Conservation (phyloP, 2,888 invertebrate genomes). For the Nymphalis c-album region DNA sequence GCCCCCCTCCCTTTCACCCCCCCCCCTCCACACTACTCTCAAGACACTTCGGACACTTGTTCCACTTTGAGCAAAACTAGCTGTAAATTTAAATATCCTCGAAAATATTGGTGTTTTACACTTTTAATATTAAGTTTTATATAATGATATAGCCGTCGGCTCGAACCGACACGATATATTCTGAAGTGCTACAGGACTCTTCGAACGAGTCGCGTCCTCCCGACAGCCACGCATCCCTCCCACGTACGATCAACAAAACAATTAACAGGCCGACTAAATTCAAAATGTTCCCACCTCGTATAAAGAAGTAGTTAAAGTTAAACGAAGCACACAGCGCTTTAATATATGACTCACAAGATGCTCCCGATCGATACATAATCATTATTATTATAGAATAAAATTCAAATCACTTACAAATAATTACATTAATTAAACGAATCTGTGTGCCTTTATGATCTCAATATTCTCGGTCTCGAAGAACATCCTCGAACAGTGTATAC, state of each 20-base stretch:
- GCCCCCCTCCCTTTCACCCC: slow-evolving; percentile 59
- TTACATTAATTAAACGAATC: slow-evolving; percentile 59
- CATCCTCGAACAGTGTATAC: slow-evolving; percentile 49
- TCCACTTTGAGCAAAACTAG: slow-evolving; percentile 56
- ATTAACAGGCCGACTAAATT: slow-evolving; percentile 57
- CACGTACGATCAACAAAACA: slow-evolving; percentile 45
- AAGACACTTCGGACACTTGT: slow-evolving; percentile 48
- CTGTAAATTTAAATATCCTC: slow-evolving; percentile 48
- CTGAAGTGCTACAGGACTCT: neutral
- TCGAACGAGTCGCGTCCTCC: neutral
- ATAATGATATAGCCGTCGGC: slow-evolving; percentile 24
- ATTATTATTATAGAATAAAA: slow-evolving; percentile 54
- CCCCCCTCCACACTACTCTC: slow-evolving; percentile 48
- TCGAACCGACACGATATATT: slow-evolving; percentile 19
- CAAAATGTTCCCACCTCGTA: slow-evolving; percentile 56
- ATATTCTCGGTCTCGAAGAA: slow-evolving; percentile 10
- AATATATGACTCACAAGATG: slow-evolving; percentile 53
- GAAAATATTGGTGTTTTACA: slow-evolving; percentile 49
- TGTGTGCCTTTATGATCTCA: slow-evolving; percentile 46
- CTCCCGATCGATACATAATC: slow-evolving; percentile 41
- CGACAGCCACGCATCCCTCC: neutral
- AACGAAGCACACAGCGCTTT: slow-evolving; percentile 50
- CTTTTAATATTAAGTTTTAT: slow-evolving; percentile 29
- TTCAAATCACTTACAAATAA: slow-evolving; percentile 64
- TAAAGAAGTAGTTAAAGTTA: slow-evolving; percentile 48